Evolutionary conservation across 2,113 vertebrate genomes (phyloP).

Genomic region (Phrynosoma blainvillii): DNA sequence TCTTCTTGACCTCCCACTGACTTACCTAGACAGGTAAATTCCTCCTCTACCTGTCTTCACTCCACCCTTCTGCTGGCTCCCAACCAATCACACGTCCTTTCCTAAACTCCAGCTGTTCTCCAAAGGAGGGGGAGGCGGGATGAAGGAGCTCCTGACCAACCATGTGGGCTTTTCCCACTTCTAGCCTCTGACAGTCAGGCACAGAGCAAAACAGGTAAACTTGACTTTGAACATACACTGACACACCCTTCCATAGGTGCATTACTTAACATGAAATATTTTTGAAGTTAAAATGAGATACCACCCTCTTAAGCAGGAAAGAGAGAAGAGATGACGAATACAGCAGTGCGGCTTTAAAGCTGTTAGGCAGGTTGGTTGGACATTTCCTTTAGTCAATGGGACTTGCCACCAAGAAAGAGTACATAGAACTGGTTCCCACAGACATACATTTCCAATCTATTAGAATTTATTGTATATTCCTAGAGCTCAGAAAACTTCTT

Average conservation of each 20-base stretch:
- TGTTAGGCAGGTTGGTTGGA: background rate
- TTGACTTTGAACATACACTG: background rate
- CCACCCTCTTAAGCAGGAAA: background rate
- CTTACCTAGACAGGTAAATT: constrained; percentile 72
- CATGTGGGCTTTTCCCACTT: background rate
- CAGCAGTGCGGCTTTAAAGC: background rate
- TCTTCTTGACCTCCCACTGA: constrained; percentile 61
- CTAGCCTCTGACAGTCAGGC: background rate
- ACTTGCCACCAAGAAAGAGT: background rate
- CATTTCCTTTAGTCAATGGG: background rate
- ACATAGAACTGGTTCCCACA: background rate
- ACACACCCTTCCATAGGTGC: too few species aligned
- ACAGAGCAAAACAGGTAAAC: background rate
- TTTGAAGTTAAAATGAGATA: background rate
- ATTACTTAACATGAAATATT: background rate
- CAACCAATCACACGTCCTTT: constrained; percentile 52
- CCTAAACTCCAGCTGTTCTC: constrained; percentile 66
- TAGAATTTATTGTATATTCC: background rate
- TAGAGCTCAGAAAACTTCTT: background rate
- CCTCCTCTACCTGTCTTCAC: constrained; percentile 39
- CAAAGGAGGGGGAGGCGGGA: constrained; percentile 4
- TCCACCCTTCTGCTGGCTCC: constrained; percentile 47
- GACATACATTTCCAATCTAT: background rate
- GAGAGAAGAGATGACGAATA: background rate
- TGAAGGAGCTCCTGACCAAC: background rate